These are phyloP conservation scores for Orius laevigatus DNA, from an alignment of 1,140 invertebrate species.

Conservation along the genomic window DNA sequence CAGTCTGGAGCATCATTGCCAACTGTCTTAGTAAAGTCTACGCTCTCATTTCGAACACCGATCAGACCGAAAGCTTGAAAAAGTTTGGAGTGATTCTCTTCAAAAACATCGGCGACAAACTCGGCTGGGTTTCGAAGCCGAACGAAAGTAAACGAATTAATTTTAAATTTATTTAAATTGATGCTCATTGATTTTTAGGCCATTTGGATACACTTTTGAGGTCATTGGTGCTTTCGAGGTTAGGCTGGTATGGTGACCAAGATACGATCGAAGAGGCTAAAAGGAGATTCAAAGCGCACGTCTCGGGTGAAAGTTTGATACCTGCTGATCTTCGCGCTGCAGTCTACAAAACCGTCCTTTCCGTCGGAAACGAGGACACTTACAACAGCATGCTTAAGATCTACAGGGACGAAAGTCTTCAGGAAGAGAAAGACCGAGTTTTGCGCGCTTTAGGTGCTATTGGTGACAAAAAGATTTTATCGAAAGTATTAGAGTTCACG, in stretches of 20 bases:
- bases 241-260: slow-evolving; percentile 65
- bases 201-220: slow-evolving; percentile 73
- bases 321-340: slow-evolving; percentile 75
- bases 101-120: slow-evolving; percentile 41
- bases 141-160: slow-evolving; percentile 39
- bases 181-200: slow-evolving; percentile 25
- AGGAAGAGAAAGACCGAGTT: slow-evolving; percentile 86
- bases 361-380: slow-evolving; percentile 46
- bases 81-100: slow-evolving; percentile 53
- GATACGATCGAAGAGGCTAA: slow-evolving; percentile 59
- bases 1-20: slow-evolving; percentile 79
- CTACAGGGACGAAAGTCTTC: slow-evolving; percentile 68
- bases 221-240: slow-evolving; percentile 59
- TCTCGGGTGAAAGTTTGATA: slow-evolving; percentile 39
- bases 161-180: neutral
- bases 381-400: slow-evolving; percentile 68
- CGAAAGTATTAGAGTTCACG: slow-evolving; percentile 71
- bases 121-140: slow-evolving; percentile 62
- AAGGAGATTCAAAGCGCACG: slow-evolving; percentile 52
- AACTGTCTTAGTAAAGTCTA: slow-evolving; percentile 59
- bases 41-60: slow-evolving; percentile 58
- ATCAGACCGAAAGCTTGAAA: slow-evolving; percentile 53
- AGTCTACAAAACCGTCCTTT: slow-evolving; percentile 72
- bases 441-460: slow-evolving; percentile 61
- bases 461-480: slow-evolving; percentile 48